These are phyloP conservation scores for Hirundo rustica DNA, from an alignment of 2,797 vertebrate genomes.

Conservation along the genomic window DNA sequence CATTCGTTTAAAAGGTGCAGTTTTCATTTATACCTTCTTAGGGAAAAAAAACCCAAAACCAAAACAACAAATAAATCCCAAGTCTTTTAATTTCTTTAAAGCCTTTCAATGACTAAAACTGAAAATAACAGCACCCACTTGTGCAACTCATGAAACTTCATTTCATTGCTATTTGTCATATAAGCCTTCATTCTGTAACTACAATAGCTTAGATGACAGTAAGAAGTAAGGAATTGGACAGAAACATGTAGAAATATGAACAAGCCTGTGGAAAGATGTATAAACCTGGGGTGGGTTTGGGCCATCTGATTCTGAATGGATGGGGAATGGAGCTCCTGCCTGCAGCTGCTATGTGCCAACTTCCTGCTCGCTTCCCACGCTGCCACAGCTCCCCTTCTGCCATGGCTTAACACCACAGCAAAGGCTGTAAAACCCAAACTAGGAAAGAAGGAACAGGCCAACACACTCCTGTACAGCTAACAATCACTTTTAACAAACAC, in stretches of 20 bases:
- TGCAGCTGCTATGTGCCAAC: neutral
- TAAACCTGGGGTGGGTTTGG: neutral
- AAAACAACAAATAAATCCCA: neutral
- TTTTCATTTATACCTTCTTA: slow-evolving; percentile 2
- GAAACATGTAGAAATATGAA: neutral
- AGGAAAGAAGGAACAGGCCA: neutral
- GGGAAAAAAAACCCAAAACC: neutral
- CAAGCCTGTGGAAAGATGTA: neutral
- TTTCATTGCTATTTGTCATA: neutral
- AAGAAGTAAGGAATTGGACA: neutral
- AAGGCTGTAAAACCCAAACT: neutral
- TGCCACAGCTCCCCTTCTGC: neutral
- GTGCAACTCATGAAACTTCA: neutral
- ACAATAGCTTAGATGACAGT: neutral
- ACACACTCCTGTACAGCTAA: neutral
- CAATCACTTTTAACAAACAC: neutral
- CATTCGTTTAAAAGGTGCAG: neutral
- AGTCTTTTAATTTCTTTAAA: slow-evolving; percentile 2
- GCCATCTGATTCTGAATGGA: slow-evolving; percentile 9
- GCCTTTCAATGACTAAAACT: neutral
- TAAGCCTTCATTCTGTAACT: neutral
- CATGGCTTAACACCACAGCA: neutral
- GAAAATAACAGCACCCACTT: neutral
- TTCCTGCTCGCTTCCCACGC: neutral
- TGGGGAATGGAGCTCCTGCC: neutral